phyloP scores from a whole-genome alignment of 1,140 invertebrate genomes.

The Ptiloglossa arizonensis region DNA sequence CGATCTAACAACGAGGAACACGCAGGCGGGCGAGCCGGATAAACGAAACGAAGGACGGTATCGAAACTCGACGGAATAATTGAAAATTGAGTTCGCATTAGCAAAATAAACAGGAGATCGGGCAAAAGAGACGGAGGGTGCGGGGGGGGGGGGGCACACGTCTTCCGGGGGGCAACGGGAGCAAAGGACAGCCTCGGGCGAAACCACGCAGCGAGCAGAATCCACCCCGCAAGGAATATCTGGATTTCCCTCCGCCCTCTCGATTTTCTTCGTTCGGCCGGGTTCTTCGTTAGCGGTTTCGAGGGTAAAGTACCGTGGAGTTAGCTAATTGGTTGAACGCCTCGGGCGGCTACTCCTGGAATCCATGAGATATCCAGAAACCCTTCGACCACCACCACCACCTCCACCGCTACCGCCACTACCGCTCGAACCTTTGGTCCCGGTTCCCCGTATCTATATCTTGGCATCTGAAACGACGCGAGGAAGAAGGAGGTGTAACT shows the following conservation, averaged over 20 bases:
- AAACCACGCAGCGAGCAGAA: slow-evolving; percentile 19
- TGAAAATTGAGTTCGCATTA: background rate
- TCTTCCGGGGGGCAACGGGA: slow-evolving; percentile 25
- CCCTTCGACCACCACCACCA: slow-evolving; percentile 28
- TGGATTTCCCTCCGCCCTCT: slow-evolving; percentile 45
- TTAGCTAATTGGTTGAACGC: slow-evolving; percentile 76
- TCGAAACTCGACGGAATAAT: too few relatives aligned
- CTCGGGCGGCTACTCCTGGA: slow-evolving; percentile 65
- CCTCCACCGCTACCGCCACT: slow-evolving; percentile 1
- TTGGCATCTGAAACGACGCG: slow-evolving; percentile 41
- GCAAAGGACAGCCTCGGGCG: slow-evolving; percentile 34
- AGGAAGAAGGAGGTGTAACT: slow-evolving; percentile 39
- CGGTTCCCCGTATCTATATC: slow-evolving; percentile 52
- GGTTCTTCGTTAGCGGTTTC: slow-evolving; percentile 68
- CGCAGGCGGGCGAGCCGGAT: too few relatives aligned
- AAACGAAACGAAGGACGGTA: too few relatives aligned
- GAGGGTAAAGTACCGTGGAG: slow-evolving; percentile 65
- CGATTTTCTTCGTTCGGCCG: slow-evolving; percentile 61
- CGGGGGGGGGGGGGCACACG: slow-evolving; percentile 14
- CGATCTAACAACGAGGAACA: too few relatives aligned
- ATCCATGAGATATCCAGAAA: slow-evolving; percentile 62
- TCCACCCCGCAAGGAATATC: slow-evolving; percentile 44
- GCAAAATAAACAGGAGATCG: slow-evolving; percentile 1
- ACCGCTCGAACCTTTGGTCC: slow-evolving; percentile 7
- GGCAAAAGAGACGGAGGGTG: background rate